These are phyloP conservation scores for Ctenoplectra terminalis DNA, from an alignment of 1,140 invertebrate species.

Conservation along the genomic window DNA sequence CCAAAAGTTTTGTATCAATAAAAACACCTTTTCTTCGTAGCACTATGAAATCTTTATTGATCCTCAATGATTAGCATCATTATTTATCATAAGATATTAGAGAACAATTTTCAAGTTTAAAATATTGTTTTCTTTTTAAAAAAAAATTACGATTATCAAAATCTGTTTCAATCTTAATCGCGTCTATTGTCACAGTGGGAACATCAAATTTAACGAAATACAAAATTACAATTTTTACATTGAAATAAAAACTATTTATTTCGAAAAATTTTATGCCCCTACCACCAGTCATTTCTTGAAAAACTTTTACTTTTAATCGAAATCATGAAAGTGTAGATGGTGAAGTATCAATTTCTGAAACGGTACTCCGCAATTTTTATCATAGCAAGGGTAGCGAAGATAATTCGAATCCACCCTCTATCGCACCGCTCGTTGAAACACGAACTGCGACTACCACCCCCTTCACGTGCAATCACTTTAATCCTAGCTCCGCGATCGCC, in stretches of 20 bases:
- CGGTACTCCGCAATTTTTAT: not conserved
- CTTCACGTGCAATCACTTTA: constrained; percentile 53
- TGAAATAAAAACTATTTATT: too few species aligned
- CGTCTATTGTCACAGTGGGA: not conserved
- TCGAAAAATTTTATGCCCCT: not conserved
- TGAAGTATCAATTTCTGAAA: constrained; percentile 16
- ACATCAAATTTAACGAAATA: not conserved
- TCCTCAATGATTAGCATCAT: too few species aligned
- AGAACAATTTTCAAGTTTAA: too few species aligned
- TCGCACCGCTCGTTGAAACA: constrained; percentile 46
- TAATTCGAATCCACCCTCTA: constrained; percentile 29
- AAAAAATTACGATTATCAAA: not conserved
- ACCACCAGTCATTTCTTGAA: not conserved
- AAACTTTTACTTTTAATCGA: not conserved
- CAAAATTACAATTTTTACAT: not conserved
- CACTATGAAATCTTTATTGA: too few species aligned
- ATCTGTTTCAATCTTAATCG: not conserved
- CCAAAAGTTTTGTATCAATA: too few species aligned
- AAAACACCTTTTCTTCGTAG: too few species aligned
- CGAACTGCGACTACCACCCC: constrained; percentile 27
- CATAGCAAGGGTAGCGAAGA: not conserved
- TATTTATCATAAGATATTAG: too few species aligned
- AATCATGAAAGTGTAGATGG: not conserved
- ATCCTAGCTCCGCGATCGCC: constrained; percentile 48
- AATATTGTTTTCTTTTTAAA: too few species aligned